Conservation (phyloP, 1,140 invertebrate genomes). For the Chironomus tepperi region DNA sequence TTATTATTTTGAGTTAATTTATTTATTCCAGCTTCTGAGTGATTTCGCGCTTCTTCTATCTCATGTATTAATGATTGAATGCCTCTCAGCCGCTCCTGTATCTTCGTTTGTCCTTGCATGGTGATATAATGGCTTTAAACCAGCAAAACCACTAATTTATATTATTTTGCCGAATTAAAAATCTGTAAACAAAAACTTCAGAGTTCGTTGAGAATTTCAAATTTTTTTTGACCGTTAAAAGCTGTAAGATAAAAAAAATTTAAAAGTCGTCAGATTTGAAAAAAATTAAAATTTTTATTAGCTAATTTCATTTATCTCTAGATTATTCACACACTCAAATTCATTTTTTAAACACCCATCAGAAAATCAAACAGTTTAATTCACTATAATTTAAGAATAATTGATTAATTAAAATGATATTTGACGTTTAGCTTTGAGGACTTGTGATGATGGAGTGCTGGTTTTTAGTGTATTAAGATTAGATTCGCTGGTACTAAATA, state of each 20-base stretch:
- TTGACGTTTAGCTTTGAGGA: slow-evolving; percentile 35
- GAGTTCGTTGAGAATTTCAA: too few species aligned
- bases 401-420: slow-evolving; percentile 32
- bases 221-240: neutral
- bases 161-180: too few species aligned
- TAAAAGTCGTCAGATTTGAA: neutral
- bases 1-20: slow-evolving; percentile 68
- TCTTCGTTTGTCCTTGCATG: neutral
- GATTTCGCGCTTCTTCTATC: slow-evolving; percentile 65
- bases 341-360: neutral
- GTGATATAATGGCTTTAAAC: slow-evolving; percentile 33
- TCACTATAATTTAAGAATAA: neutral
- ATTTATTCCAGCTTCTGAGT: slow-evolving; percentile 69
- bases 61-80: slow-evolving; percentile 68
- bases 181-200: too few species aligned
- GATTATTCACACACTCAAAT: neutral
- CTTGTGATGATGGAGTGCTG: slow-evolving; percentile 5
- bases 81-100: slow-evolving; percentile 67
- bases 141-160: too few species aligned
- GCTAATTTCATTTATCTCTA: neutral
- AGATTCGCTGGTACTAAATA: slow-evolving; percentile 29
- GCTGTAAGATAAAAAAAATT: neutral
- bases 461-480: slow-evolving; percentile 21
- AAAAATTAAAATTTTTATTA: neutral
- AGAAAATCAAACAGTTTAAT: neutral